phyloP scores from a whole-genome alignment of 2,113 vertebrate genomes.

The Trinectes maculatus region DNA sequence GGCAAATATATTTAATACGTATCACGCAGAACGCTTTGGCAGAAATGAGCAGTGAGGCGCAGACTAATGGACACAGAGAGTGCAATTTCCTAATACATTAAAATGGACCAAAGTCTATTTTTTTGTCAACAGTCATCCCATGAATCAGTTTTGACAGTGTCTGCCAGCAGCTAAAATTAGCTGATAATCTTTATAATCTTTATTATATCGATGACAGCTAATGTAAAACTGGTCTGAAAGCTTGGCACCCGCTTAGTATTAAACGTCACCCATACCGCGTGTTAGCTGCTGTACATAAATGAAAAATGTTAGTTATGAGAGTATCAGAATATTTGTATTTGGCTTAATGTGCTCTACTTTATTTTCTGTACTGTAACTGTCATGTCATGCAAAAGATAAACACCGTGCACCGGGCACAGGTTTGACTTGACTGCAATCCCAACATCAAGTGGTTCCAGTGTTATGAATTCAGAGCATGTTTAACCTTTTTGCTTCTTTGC shows the following conservation, averaged over 20 bases:
- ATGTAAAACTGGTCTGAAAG: slow-evolving; percentile 38
- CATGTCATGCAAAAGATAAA: slow-evolving; percentile 4
- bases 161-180: slow-evolving; percentile 55
- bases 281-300: neutral
- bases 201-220: slow-evolving; percentile 47
- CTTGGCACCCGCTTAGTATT: slow-evolving; percentile 1
- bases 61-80: neutral
- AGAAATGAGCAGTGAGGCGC: neutral
- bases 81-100: slow-evolving; percentile 2
- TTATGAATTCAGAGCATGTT: slow-evolving; percentile 62
- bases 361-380: neutral
- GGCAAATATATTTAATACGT: neutral
- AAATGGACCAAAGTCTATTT: slow-evolving; percentile 17
- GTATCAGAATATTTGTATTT: neutral
- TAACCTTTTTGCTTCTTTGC: slow-evolving; percentile 52
- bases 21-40: slow-evolving; percentile 2
- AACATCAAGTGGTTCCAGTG: slow-evolving; percentile 5
- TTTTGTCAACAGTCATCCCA: slow-evolving; percentile 22
- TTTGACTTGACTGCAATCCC: slow-evolving; percentile 3
- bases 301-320: neutral
- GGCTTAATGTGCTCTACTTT: too few relatives aligned
- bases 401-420: neutral
- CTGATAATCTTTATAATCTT: slow-evolving; percentile 50
- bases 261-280: neutral
- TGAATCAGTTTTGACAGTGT: slow-evolving; percentile 51